Conservation (phyloP, 2,113 vertebrate genomes). For the Eulemur rufifrons region DNA sequence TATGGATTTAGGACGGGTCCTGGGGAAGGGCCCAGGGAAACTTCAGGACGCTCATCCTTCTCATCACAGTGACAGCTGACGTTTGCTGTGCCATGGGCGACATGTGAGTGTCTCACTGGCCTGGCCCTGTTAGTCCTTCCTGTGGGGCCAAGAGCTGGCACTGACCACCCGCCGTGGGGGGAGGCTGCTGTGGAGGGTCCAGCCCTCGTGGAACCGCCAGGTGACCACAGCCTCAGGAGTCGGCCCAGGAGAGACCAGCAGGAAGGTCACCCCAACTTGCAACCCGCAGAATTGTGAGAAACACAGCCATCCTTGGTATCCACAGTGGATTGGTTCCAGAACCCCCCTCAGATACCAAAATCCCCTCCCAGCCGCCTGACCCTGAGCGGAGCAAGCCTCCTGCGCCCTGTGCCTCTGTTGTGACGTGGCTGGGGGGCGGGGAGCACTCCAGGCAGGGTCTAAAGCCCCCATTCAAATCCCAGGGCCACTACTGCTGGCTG, state of each 20-base stretch:
- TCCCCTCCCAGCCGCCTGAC: not conserved
- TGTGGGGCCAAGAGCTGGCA: not conserved
- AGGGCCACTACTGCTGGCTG: too few relatives aligned
- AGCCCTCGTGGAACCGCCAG: not conserved
- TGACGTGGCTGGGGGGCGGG: too few relatives aligned
- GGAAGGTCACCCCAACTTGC: not conserved
- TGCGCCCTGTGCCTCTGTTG: too few relatives aligned
- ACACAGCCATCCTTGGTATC: not conserved
- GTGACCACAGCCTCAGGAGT: not conserved
- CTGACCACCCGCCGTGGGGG: accelerated
- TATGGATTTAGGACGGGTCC: not conserved
- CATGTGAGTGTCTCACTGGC: accelerated
- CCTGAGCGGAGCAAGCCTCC: too few relatives aligned
- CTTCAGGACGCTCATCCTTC: not conserved
- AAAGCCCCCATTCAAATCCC: too few relatives aligned
- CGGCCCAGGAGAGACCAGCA: too few relatives aligned
- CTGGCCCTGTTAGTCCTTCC: accelerated
- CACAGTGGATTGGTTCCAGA: not conserved
- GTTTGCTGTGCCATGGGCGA: not conserved
- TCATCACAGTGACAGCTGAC: accelerated
- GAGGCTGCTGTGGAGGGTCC: not conserved
- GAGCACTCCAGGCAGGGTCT: too few relatives aligned
- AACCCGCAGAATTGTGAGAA: too few relatives aligned
- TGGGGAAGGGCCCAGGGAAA: accelerated
- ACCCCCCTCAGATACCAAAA: not conserved